Base-by-base conservation (phyloP, 2,888 invertebrate species). In the Ceramica pisi region DNA sequence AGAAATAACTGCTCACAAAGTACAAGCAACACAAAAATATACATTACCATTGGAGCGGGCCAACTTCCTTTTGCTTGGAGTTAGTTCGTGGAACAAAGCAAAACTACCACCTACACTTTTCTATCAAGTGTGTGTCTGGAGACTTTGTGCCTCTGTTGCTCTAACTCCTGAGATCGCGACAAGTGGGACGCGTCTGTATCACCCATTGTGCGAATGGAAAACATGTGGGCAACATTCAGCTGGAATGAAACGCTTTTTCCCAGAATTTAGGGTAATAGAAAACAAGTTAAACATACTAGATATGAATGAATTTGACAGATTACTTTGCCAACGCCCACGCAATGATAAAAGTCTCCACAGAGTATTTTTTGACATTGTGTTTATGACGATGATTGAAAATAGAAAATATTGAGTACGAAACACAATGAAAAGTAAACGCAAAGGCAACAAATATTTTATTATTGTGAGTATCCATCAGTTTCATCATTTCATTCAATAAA, bases 61-160 rank as follows among this genome's bases (percentile, higher is more conserved):
- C 69, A 86, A 83, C 76, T 87, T 86, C 81, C 87, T 80, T 81
- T 85, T 81, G 81, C 75, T 71, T 8, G 69, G 60, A 87, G 88
- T 87, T 84, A 79, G 84, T 81, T 83, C 83, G 59, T 23, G 55
- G 75, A 82, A 87, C 87, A 88, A 87, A 87, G 87, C 71, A 46
- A 85, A 86, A 81, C 80, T 81, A 80, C 84, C 75, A 79, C 74
- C 79, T 77, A 84, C 75, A 86, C 83, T 83, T 85, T 86, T 86
- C 80, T 82, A 86, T 86, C 82, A 86, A 86, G 86, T 86, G 85
- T 86, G 76, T 86, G 83, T 81, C 83, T 78, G 72, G 70, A 77
- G 86, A 85, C 86, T 86, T 86, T 86, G 86, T 86, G 83, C 75
- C 76, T 79, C 70, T 72, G 72, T 71, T 67, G 59, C 76, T 80